Evolutionary conservation across 2,888 invertebrate genomes (phyloP).

Genomic region (Agrotis exclamationis): DNA sequence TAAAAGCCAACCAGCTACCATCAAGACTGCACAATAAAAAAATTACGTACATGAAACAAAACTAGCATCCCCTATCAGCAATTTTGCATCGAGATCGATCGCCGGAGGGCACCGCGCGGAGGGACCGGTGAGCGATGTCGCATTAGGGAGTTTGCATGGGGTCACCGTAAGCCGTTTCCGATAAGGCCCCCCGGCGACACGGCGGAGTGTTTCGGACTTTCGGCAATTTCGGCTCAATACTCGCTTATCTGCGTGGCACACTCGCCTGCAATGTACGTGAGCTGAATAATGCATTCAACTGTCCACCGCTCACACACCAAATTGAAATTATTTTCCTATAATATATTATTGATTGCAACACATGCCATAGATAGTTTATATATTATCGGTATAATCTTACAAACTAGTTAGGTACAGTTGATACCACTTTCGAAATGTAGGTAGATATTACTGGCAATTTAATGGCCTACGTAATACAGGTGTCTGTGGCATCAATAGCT

Average conservation of each 20-base stretch:
- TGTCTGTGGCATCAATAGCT: too few species aligned
- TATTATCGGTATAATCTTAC: background rate
- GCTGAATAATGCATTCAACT: conserved; percentile 85
- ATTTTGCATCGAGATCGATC: conserved; percentile 90
- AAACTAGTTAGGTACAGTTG: background rate
- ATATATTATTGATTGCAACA: conserved; percentile 78
- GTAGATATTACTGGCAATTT: background rate
- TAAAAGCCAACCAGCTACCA: conserved; percentile 57
- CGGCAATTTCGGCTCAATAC: conserved; percentile 80
- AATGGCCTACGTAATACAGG: too few species aligned
- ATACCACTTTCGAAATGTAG: background rate
- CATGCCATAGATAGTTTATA: conserved; percentile 1
- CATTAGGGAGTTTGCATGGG: conserved; percentile 90
- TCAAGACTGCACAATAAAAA: conserved; percentile 80
- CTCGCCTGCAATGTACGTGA: conserved; percentile 86
- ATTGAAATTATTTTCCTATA: conserved; percentile 88
- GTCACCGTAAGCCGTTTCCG: conserved; percentile 91
- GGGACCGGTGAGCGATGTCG: conserved; percentile 85
- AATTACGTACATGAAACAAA: conserved; percentile 84
- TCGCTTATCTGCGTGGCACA: conserved; percentile 88
- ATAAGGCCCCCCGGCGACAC: conserved; percentile 86
- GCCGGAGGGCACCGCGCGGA: conserved; percentile 75
- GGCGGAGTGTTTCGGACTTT: conserved; percentile 72
- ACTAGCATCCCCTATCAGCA: conserved; percentile 82
- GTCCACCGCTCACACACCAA: conserved; percentile 77